Evolutionary conservation across 2,113 vertebrate genomes (phyloP).

Genomic region (Rhineura floridana): DNA sequence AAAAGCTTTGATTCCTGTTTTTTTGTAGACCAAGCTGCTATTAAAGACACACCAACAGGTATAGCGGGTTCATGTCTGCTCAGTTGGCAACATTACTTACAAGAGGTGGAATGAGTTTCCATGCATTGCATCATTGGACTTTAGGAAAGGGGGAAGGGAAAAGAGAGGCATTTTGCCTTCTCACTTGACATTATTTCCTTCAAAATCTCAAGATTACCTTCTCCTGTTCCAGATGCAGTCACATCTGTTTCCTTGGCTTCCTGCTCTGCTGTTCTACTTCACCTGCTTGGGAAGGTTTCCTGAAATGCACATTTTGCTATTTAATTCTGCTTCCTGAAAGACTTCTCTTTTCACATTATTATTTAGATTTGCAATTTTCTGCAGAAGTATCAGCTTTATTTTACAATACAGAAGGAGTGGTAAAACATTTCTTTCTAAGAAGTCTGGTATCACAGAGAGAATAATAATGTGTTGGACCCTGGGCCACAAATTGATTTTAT

Average conservation of each 20-base stretch:
- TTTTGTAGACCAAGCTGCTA: background rate
- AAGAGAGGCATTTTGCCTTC: slow-evolving; percentile 40
- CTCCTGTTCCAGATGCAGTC: slow-evolving; percentile 35
- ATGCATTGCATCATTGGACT: slow-evolving; percentile 66
- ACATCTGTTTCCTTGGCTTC: slow-evolving; percentile 74
- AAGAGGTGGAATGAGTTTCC: background rate
- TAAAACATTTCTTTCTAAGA: background rate
- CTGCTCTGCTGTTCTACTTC: slow-evolving; percentile 66
- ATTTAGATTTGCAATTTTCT: slow-evolving; percentile 36
- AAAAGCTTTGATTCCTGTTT: background rate
- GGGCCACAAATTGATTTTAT: slow-evolving; percentile 32
- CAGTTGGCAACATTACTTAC: background rate
- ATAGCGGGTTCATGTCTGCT: background rate
- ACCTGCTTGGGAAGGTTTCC: slow-evolving; percentile 70
- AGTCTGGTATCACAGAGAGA: background rate
- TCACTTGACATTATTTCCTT: slow-evolving; percentile 67
- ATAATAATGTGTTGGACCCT: slow-evolving; percentile 30
- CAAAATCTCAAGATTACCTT: slow-evolving; percentile 45
- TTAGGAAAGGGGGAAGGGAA: slow-evolving; percentile 55
- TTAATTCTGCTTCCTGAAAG: slow-evolving; percentile 63
- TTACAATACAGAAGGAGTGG: slow-evolving; percentile 12
- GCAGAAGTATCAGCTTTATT: slow-evolving; percentile 21
- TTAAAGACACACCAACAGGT: background rate
- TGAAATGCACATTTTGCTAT: slow-evolving; percentile 60
- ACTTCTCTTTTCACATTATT: slow-evolving; percentile 53